Evolutionary conservation across 2,113 vertebrate species (phyloP).

Genomic region (Polypterus bichir): DNA sequence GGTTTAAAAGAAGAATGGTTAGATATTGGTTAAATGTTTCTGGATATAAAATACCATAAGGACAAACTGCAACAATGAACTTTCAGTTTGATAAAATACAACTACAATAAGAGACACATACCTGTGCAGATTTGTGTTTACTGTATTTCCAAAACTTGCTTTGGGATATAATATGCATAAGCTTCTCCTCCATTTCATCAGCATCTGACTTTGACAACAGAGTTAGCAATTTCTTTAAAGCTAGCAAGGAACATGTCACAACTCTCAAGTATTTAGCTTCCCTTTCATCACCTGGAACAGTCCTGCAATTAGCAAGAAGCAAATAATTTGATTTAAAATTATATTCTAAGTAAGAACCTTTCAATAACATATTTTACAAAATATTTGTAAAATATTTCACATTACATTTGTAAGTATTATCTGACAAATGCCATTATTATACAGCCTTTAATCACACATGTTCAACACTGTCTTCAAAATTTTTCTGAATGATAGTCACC

Average conservation of each 20-base stretch:
- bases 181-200: slow-evolving; percentile 50
- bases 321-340: neutral
- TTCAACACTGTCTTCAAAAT: too few species aligned
- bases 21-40: neutral
- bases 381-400: too few species aligned
- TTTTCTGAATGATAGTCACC: too few species aligned
- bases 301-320: slow-evolving; percentile 41
- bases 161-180: slow-evolving; percentile 59
- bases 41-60: neutral
- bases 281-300: slow-evolving; percentile 78
- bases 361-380: too few species aligned
- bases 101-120: slow-evolving; percentile 28
- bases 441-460: too few species aligned
- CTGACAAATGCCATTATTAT: too few species aligned
- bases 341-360: too few species aligned
- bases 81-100: neutral
- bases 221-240: slow-evolving; percentile 74
- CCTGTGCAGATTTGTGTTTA: slow-evolving; percentile 77
- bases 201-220: slow-evolving; percentile 61
- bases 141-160: slow-evolving; percentile 92
- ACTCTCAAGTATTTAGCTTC: slow-evolving; percentile 79
- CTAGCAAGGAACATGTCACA: slow-evolving; percentile 80
- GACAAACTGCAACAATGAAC: neutral
- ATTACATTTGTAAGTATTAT: too few species aligned
- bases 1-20: too few species aligned